Conservation (phyloP, 2,113 vertebrate species). For the Eretmochelys imbricata region DNA sequence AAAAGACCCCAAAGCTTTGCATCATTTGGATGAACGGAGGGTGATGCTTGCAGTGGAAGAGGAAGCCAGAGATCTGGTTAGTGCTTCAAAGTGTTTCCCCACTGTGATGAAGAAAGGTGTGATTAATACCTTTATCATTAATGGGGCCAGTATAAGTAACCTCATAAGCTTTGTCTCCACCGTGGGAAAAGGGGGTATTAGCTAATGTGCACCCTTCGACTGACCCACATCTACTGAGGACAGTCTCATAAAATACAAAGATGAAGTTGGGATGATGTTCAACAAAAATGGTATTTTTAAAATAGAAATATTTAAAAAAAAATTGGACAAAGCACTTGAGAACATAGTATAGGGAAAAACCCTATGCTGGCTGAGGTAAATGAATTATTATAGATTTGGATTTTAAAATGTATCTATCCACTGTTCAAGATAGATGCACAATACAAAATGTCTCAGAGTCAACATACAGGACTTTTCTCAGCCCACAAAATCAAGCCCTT, state of each 20-base stretch:
- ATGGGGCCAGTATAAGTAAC: background rate
- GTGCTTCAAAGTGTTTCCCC: background rate
- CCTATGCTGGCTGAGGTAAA: background rate
- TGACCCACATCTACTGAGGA: background rate
- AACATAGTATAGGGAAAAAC: background rate
- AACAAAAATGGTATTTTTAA: background rate
- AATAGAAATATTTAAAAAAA: background rate
- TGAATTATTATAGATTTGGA: background rate
- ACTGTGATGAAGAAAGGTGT: background rate
- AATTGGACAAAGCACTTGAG: background rate
- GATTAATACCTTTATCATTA: background rate
- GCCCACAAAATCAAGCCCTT: background rate
- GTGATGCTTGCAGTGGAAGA: background rate
- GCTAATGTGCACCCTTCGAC: background rate
- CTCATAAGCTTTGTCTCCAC: background rate
- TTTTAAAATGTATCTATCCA: background rate
- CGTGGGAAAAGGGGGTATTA: background rate
- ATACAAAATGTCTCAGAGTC: background rate
- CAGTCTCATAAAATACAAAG: background rate
- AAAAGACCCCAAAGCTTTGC: too few species aligned
- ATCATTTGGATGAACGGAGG: background rate
- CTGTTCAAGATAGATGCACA: background rate
- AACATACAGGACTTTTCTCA: background rate
- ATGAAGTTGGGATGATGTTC: background rate
- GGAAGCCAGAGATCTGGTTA: background rate